phyloP scores from a whole-genome alignment of 2,888 invertebrate genomes.

The Prenolepis imparis region DNA sequence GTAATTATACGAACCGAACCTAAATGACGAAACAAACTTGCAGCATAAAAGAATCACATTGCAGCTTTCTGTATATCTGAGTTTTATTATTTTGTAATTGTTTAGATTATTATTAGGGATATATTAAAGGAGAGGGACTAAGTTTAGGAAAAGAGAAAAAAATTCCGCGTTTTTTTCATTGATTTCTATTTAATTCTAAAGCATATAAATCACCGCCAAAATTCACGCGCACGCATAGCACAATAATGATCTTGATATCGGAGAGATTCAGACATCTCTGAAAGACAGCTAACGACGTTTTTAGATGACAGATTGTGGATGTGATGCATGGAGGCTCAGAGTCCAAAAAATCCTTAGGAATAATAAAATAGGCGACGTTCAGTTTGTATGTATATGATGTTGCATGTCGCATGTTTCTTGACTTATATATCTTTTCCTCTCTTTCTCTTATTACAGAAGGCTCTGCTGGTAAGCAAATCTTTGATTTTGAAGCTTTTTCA shows the following conservation, averaged over 20 bases:
- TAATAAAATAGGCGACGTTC: conserved; percentile 85
- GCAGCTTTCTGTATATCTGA: conserved; percentile 7
- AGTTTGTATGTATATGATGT: conserved; percentile 84
- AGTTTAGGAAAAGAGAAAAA: not conserved
- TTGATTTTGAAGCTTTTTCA: conserved; percentile 8
- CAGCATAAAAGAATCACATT: not conserved
- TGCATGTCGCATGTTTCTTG: conserved; percentile 83
- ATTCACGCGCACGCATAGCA: conserved; percentile 29
- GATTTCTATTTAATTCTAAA: not conserved
- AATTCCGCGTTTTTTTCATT: not conserved
- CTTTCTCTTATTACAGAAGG: conserved; percentile 83
- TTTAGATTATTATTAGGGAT: not conserved
- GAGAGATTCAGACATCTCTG: conserved; percentile 54
- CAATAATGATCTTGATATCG: conserved; percentile 14
- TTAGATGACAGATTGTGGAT: conserved; percentile 85
- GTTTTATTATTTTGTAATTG: not conserved
- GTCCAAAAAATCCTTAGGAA: conserved; percentile 85
- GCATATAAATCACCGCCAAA: not conserved
- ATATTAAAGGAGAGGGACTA: not conserved
- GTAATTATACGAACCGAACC: conserved; percentile 18
- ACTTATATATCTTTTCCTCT: conserved; percentile 71
- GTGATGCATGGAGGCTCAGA: conserved; percentile 85
- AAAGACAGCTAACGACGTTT: conserved; percentile 79
- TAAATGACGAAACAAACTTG: conserved; percentile 22
- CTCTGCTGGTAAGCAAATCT: conserved; percentile 85